Conservation (phyloP, 2,888 invertebrate species). For the Heliconius ismenius region DNA sequence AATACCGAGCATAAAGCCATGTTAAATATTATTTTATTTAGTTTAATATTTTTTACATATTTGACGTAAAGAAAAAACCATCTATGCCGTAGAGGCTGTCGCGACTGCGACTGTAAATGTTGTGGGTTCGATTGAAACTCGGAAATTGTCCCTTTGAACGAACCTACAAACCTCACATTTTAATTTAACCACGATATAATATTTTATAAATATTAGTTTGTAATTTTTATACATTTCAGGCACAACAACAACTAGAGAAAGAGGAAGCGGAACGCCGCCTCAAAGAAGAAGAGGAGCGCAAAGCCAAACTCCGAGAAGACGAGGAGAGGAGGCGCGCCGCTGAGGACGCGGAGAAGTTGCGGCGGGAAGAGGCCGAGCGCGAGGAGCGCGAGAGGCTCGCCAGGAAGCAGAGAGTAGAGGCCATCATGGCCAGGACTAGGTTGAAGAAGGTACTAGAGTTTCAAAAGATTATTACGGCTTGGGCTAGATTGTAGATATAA, state of each 20-base stretch:
- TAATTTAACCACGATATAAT: too few relatives aligned
- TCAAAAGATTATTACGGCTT: not conserved
- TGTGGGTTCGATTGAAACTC: too few relatives aligned
- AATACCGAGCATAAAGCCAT: too few relatives aligned
- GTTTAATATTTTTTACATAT: too few relatives aligned
- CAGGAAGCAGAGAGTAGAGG: constrained; percentile 94
- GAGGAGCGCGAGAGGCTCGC: constrained; percentile 95
- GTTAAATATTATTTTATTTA: too few relatives aligned
- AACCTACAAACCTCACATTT: too few relatives aligned
- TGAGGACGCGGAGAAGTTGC: constrained; percentile 92
- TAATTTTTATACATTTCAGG: constrained; percentile 56
- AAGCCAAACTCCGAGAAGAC: constrained; percentile 83
- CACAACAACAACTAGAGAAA: constrained; percentile 77
- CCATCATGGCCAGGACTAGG: constrained; percentile 95
- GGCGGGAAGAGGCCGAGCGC: constrained; percentile 91
- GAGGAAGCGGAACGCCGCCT: constrained; percentile 88
- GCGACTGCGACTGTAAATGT: too few relatives aligned
- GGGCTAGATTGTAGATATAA: too few relatives aligned
- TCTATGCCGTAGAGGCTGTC: too few relatives aligned
- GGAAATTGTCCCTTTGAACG: too few relatives aligned
- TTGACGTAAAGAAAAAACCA: too few relatives aligned
- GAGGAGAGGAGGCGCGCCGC: constrained; percentile 90
- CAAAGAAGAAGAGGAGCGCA: constrained; percentile 87
- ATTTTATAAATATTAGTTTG: too few relatives aligned
- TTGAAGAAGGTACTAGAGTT: constrained; percentile 60